These are phyloP conservation scores for Ochropacha duplaris DNA, from an alignment of 2,888 invertebrate genomes.

Conservation along the genomic window DNA sequence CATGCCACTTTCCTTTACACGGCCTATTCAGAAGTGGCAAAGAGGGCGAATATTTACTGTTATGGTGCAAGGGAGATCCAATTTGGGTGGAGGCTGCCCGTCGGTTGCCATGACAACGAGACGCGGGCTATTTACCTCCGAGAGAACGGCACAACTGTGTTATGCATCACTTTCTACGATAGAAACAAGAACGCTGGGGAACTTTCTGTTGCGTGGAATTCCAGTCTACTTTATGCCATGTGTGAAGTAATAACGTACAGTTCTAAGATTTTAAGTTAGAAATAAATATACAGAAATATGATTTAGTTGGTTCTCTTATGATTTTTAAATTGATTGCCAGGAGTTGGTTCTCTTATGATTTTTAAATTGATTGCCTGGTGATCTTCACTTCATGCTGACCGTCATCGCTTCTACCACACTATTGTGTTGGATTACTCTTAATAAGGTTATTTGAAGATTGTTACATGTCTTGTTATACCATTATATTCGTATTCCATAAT, in stretches of 20 bases:
- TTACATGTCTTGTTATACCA: no score
- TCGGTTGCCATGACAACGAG: constrained; percentile 55
- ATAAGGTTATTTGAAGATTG: no score
- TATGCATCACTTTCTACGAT: background rate
- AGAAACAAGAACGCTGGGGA: background rate
- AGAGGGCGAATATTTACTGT: constrained; percentile 47
- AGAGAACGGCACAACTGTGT: constrained; percentile 9
- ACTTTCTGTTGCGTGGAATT: background rate
- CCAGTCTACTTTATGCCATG: background rate
- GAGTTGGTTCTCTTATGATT: no score
- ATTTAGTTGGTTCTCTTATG: no score
- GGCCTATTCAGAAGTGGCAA: constrained; percentile 24
- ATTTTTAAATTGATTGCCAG: no score
- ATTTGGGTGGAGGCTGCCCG: constrained; percentile 33
- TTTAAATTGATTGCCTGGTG: no score
- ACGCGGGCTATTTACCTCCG: constrained; percentile 20
- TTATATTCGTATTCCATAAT: no score
- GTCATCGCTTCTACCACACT: no score
- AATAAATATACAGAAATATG: no score
- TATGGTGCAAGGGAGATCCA: constrained; percentile 36
- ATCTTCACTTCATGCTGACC: no score
- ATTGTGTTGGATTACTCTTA: no score
- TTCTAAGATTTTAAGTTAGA: background rate
- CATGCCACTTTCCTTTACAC: constrained; percentile 31
- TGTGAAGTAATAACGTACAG: background rate